Base-by-base conservation (phyloP, 2,888 invertebrate species). In the Sisyra terminalis region DNA sequence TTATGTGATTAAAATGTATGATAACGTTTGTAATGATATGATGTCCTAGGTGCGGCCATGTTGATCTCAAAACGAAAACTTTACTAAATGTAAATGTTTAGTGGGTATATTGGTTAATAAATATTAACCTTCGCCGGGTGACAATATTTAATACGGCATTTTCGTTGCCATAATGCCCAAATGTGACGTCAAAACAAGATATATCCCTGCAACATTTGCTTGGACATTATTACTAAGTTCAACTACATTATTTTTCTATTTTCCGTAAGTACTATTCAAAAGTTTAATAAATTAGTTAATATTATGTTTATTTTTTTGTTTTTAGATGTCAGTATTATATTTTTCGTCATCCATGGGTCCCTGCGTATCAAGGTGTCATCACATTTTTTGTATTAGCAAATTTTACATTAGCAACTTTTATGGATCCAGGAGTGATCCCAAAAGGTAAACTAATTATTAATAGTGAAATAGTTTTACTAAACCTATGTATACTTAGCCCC, bases 371-470 rank as follows among this genome's bases (percentile, higher is more conserved):
- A 72, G 90, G 85, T 54, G 77, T 96, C 53, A 80, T 98, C 59
- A 89, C 94, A 54, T 82, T 97, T 67, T 93, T 96, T 71, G 96
- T 97, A 57, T 70, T 97, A 67, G 87, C 94, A 66, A 98, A 98
- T 75, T 94, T 99, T 67, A 89, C 92, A 53, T 73, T 97, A 68
- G 96, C 98, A 54, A 97, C 97, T 57, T 94, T 96, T 67, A 96
- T 97, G 93, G 96, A 97, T 69, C 96, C 96, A 59, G 97, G 96
- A 57, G 84, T 93, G 50, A 94, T 96, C 72, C 94, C 94, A 59
- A 90, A 88, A 82, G 94, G 94, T 93, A 65, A 56, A 52, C 44
- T 24, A 39, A 44, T 32, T 16, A 8, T 32, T 35, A 6, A 40
- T 34, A 11, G 8, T 14, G 8, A 34, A 14, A 34, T 34, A n/a